Conservation (phyloP, 2,113 vertebrate species). For the Daphoenositta chrysoptera region DNA sequence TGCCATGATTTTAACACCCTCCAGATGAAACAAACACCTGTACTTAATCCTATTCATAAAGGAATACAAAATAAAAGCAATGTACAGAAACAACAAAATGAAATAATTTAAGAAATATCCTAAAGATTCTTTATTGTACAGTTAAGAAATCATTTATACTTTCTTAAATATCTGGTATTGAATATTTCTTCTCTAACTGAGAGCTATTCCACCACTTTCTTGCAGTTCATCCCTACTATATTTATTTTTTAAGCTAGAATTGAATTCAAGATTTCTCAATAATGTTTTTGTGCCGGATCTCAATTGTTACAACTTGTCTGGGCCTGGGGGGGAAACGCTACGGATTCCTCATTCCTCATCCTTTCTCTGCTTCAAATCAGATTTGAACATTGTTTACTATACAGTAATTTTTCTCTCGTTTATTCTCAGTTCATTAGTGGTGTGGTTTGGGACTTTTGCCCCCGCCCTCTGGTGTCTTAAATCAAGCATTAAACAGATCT, state of each 20-base stretch:
- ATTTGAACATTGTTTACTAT: not conserved
- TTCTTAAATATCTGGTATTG: not conserved
- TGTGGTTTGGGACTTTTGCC: not conserved
- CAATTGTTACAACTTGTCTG: not conserved
- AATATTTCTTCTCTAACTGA: not conserved
- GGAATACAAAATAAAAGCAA: not conserved
- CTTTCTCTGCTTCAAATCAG: not conserved
- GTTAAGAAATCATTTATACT: not conserved
- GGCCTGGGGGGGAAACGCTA: not conserved
- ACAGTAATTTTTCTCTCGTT: not conserved
- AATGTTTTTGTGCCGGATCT: not conserved
- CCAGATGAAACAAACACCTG: not conserved
- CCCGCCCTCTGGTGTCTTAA: accelerated
- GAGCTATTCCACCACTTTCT: not conserved
- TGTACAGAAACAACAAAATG: not conserved
- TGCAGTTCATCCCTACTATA: not conserved
- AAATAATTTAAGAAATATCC: not conserved
- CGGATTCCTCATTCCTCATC: not conserved
- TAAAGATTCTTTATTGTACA: not conserved
- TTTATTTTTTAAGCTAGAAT: not conserved
- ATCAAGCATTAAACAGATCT: not conserved
- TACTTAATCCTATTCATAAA: not conserved
- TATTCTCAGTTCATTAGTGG: not conserved
- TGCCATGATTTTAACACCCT: not conserved
- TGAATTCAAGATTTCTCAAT: not conserved